phyloP scores from a whole-genome alignment of 1,140 invertebrate species.

The Leptoteleia sp. region DNA sequence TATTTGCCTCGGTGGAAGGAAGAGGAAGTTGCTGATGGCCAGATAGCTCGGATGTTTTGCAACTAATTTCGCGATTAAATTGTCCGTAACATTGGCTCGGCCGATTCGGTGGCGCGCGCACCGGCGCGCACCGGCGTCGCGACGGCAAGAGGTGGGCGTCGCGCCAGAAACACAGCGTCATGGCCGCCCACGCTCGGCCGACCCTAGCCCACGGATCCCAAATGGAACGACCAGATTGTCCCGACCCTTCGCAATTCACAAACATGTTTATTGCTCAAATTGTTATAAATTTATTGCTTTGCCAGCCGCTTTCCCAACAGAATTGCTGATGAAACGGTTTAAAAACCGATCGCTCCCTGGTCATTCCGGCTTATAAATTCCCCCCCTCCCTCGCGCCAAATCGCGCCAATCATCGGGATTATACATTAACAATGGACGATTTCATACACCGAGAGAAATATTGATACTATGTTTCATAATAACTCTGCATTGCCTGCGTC shows the following conservation, averaged over 20 bases:
- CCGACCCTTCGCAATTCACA: too few species aligned
- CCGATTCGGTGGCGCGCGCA: conserved; percentile 69
- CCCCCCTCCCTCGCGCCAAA: too few species aligned
- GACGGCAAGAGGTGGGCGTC: conserved; percentile 44
- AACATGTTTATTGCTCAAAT: conserved; percentile 30
- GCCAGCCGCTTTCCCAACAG: conserved; percentile 12
- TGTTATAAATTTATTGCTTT: conserved; percentile 29
- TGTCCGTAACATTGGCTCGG: conserved; percentile 81
- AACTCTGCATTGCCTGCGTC: too few species aligned
- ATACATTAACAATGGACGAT: too few species aligned
- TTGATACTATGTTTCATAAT: too few species aligned
- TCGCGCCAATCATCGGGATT: too few species aligned
- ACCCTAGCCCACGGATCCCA: conserved; percentile 28
- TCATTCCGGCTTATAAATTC: too few species aligned
- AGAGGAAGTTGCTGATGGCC: conserved; percentile 81
- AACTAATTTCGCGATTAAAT: conserved; percentile 82
- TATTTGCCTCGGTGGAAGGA: conserved; percentile 78
- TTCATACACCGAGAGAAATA: too few species aligned
- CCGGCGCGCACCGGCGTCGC: conserved; percentile 43
- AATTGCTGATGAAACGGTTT: conserved; percentile 6
- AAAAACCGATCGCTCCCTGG: too few species aligned
- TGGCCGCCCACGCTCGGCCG: conserved; percentile 23
- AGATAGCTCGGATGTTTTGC: conserved; percentile 80
- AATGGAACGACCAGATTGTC: conserved; percentile 11
- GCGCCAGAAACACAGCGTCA: conserved; percentile 28